Evolutionary conservation across 2,888 invertebrate genomes (phyloP).

Genomic region (Callimorpha dominula): DNA sequence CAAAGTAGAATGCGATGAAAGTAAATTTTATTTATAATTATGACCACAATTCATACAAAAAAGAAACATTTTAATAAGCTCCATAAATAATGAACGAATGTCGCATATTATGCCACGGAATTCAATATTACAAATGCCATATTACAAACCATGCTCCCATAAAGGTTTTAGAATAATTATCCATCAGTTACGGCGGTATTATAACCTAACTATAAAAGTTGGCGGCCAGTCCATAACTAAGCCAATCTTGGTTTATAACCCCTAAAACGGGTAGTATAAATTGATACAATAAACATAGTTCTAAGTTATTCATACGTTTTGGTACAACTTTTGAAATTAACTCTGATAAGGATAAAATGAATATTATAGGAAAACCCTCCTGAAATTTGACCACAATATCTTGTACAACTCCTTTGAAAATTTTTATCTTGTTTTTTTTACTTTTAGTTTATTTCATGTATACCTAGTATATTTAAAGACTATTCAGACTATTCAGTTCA

Average conservation of each 20-base stretch:
- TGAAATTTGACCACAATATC: no score
- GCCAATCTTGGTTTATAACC: conserved; percentile 58
- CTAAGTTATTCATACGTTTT: conserved; percentile 11
- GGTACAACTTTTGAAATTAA: conserved; percentile 6
- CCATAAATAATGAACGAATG: not conserved
- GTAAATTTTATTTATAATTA: no score
- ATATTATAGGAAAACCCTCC: no score
- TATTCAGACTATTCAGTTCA: no score
- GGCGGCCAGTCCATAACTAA: conserved; percentile 44
- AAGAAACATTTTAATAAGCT: no score
- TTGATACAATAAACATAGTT: conserved; percentile 51
- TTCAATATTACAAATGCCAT: no score
- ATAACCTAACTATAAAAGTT: conserved; percentile 57
- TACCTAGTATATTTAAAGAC: no score
- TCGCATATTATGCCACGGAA: conserved; percentile 11
- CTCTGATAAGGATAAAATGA: not conserved
- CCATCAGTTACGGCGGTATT: conserved; percentile 46
- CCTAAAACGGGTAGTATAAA: conserved; percentile 50
- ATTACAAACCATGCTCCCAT: conserved; percentile 34
- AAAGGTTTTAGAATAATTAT: conserved; percentile 42
- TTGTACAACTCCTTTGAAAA: no score
- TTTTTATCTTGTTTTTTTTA: no score
- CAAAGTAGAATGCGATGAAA: no score
- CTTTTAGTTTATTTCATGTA: no score
- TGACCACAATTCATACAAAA: no score